phyloP scores from a whole-genome alignment of 2,113 vertebrate species.

The Cacatua alba region DNA sequence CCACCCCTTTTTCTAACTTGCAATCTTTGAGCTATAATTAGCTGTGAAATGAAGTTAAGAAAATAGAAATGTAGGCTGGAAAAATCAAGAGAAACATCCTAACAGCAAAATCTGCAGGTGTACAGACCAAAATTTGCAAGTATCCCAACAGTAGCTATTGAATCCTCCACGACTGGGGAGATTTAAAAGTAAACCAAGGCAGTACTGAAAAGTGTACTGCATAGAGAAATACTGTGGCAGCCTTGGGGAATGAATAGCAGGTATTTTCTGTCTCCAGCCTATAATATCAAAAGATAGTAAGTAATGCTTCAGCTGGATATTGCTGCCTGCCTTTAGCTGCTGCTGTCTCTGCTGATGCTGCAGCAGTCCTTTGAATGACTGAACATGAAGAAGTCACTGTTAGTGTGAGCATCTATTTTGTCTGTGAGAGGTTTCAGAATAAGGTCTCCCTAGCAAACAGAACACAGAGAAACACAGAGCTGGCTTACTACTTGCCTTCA shows the following conservation, averaged over 20 bases:
- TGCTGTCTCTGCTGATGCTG: background rate
- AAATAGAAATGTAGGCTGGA: background rate
- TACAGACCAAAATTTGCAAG: background rate
- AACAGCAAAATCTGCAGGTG: background rate
- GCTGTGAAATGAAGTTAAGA: background rate
- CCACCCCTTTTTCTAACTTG: background rate
- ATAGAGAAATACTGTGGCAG: background rate
- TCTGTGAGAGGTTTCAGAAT: background rate
- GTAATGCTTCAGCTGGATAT: background rate
- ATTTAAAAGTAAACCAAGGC: background rate
- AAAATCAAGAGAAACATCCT: background rate
- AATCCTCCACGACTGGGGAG: background rate
- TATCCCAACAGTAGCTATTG: background rate
- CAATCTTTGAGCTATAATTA: background rate
- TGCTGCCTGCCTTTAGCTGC: background rate
- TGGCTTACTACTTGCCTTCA: slow-evolving; percentile 23
- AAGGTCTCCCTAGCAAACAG: background rate
- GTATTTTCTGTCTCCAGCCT: background rate
- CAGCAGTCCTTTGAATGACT: background rate
- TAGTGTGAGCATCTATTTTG: background rate
- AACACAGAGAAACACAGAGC: background rate
- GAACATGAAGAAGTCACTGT: background rate
- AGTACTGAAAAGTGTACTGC: background rate
- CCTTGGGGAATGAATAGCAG: background rate
- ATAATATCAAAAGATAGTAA: background rate